A percentile compares a stretch with the other conserved stretches of the same genome.
These are phyloP conservation scores for Lithophane leautieri DNA, from an alignment of 2,888 invertebrate species.

Conservation along the genomic window DNA sequence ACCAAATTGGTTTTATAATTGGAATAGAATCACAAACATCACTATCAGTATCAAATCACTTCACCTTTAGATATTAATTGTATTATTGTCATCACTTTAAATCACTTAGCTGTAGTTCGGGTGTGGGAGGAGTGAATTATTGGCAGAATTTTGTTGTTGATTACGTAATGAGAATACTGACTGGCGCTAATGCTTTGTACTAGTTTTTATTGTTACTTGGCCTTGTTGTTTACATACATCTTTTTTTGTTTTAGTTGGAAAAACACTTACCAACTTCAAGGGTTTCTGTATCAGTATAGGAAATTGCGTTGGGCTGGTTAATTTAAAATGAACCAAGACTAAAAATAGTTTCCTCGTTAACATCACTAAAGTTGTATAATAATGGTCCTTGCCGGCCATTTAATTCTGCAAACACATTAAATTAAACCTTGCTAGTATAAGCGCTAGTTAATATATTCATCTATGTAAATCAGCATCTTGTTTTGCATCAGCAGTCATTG, in stretches of 20 bases:
- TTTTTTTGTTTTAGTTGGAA: background rate
- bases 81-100: slow-evolving; percentile 32
- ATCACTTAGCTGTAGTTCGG: slow-evolving; percentile 36
- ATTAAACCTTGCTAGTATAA: slow-evolving; percentile 21
- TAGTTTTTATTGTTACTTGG: slow-evolving; percentile 7
- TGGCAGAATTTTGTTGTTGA: slow-evolving; percentile 17
- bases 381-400: slow-evolving; percentile 10
- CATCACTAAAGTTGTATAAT: background rate
- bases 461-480: slow-evolving; percentile 34
- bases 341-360: background rate
- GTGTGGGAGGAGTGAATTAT: slow-evolving; percentile 48
- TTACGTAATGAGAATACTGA: slow-evolving; percentile 36
- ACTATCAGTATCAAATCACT: slow-evolving; percentile 41
- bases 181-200: slow-evolving; percentile 34
- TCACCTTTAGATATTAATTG: slow-evolving; percentile 42
- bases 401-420: slow-evolving; percentile 28
- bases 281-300: background rate
- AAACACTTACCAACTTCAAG: background rate
- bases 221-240: background rate
- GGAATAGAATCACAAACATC: slow-evolving; percentile 48
- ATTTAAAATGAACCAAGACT: background rate
- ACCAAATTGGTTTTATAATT: slow-evolving; percentile 52
- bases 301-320: background rate
- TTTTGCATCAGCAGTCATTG: slow-evolving; percentile 23
- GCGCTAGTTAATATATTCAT: slow-evolving; percentile 47